Conservation (phyloP, 2,888 invertebrate genomes). For the Mamestra brassicae region DNA sequence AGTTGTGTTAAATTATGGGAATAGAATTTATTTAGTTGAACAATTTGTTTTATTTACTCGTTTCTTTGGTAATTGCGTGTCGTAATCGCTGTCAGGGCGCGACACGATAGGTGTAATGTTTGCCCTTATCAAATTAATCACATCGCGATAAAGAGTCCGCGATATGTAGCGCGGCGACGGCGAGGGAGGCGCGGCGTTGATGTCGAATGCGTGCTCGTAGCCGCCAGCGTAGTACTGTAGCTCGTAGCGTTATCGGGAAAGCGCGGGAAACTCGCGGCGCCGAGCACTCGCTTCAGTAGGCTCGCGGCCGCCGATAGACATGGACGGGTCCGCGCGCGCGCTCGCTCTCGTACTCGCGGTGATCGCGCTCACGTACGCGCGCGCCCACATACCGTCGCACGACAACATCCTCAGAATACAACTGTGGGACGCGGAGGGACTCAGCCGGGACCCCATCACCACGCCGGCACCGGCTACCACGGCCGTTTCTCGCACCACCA, state of each 20-base stretch:
- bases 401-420: conserved; percentile 88
- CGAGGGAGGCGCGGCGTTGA: conserved; percentile 74
- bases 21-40: conserved; percentile 82
- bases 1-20: conserved; percentile 78
- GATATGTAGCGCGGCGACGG: conserved; percentile 52
- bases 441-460: conserved; percentile 82
- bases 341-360: conserved; percentile 79
- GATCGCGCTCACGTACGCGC: conserved; percentile 83
- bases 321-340: conserved; percentile 83
- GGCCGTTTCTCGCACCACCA: conserved; percentile 57
- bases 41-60: conserved; percentile 77
- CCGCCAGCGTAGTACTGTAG: conserved; percentile 46
- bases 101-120: conserved; percentile 67
- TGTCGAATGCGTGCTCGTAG: conserved; percentile 77
- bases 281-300: conserved; percentile 82
- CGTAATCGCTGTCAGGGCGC: conserved; percentile 63
- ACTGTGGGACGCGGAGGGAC: conserved; percentile 88
- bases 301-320: conserved; percentile 86
- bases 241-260: conserved; percentile 87
- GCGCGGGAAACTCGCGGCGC: conserved; percentile 86
- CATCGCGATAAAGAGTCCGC: conserved; percentile 77
- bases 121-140: conserved; percentile 80
- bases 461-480: conserved; percentile 69
- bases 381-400: conserved; percentile 86
- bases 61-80: conserved; percentile 65